Percentiles rank a stretch among this genome's conserved stretches.
These are phyloP conservation scores for Drosophila parabipectinata DNA, from an alignment of 1,140 invertebrate genomes.

Conservation along the genomic window DNA sequence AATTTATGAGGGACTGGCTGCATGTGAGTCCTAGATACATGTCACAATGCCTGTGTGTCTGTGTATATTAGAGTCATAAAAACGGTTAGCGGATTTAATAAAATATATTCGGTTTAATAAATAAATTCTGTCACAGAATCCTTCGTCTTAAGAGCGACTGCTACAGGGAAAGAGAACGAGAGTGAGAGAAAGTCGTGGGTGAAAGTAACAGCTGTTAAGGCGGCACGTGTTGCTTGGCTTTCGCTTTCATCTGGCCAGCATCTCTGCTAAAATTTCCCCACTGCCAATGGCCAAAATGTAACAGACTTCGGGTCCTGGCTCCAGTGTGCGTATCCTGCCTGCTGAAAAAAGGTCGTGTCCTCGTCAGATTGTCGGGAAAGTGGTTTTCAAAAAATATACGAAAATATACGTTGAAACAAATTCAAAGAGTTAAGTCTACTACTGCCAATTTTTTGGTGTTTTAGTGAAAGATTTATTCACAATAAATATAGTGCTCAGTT, in stretches of 20 bases:
- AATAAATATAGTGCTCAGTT: neutral
- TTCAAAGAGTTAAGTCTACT: neutral
- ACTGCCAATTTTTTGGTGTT: neutral
- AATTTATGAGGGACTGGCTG: conserved; percentile 57
- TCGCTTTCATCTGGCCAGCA: conserved; percentile 42
- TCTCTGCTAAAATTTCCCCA: conserved; percentile 48
- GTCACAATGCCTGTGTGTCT: neutral
- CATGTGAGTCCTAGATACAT: conserved; percentile 1
- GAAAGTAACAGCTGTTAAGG: conserved; percentile 30
- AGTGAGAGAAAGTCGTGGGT: neutral
- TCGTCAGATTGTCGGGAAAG: neutral
- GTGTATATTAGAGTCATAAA: conserved; percentile 28
- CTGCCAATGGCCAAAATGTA: conserved; percentile 2
- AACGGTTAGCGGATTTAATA: conserved; percentile 70
- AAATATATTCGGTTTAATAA: conserved; percentile 64
- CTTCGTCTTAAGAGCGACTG: conserved; percentile 30
- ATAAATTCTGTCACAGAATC: conserved; percentile 42
- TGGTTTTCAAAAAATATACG: conserved; percentile 14
- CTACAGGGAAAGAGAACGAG: conserved; percentile 2
- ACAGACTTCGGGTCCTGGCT: conserved; percentile 11
- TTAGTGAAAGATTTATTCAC: neutral
- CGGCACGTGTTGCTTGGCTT: conserved; percentile 66
- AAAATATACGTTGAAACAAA: neutral
- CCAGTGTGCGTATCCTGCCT: conserved; percentile 21
- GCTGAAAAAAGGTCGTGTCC: conserved; percentile 26